Conservation (phyloP, 2,888 invertebrate genomes). For the Leptinotarsa juncta region DNA sequence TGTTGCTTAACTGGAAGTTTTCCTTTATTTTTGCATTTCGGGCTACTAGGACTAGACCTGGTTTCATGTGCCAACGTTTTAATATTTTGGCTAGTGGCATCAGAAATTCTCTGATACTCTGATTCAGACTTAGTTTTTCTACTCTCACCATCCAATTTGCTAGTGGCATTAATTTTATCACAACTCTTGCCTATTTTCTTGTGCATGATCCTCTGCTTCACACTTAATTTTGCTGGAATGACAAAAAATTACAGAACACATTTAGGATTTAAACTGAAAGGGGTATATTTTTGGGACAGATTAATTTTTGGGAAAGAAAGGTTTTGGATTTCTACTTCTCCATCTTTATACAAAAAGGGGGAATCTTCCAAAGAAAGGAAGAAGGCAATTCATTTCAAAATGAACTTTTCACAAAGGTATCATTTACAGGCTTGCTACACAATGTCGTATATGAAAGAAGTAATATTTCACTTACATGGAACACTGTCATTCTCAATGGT, state of each 20-base stretch:
- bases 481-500: too few relatives aligned
- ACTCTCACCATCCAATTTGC: constrained; percentile 52
- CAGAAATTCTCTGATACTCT: constrained; percentile 71
- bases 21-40: constrained; percentile 61
- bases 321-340: too few relatives aligned
- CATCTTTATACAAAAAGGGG: too few relatives aligned
- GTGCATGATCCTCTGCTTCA: constrained; percentile 62
- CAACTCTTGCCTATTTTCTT: constrained; percentile 66
- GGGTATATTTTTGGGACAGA: too few relatives aligned
- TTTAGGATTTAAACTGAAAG: too few relatives aligned
- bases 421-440: too few relatives aligned
- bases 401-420: too few relatives aligned
- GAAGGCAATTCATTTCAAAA: too few relatives aligned
- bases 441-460: too few relatives aligned
- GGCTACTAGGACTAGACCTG: constrained; percentile 62
- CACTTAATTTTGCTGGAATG: constrained; percentile 53
- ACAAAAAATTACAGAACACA: background rate
- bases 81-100: constrained; percentile 68
- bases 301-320: too few relatives aligned
- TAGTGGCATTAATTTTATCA: constrained; percentile 63
- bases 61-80: constrained; percentile 68
- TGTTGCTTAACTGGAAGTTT: constrained; percentile 54
- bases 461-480: too few relatives aligned
- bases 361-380: too few relatives aligned
- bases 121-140: constrained; percentile 63